A percentile compares a stretch with the other conserved stretches of the same genome.
These are phyloP conservation scores for Ailurus styani DNA, from an alignment of 2,113 vertebrate species.

Conservation along the genomic window DNA sequence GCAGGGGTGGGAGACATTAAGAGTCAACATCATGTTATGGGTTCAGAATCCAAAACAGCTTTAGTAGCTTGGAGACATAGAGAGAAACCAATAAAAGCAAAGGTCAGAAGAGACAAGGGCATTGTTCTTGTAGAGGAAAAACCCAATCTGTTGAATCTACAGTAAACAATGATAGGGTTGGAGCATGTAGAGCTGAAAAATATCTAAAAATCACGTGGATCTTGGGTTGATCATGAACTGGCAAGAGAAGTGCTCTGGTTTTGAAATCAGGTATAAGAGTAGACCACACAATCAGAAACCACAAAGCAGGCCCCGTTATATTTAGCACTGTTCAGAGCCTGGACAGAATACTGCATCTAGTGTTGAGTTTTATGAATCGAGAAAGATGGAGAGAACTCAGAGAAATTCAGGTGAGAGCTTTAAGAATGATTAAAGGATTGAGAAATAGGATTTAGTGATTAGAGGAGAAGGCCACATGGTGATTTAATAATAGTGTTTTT, in stretches of 20 bases:
- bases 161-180: not conserved
- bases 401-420: not conserved
- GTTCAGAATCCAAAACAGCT: not conserved
- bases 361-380: not conserved
- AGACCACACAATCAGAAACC: not conserved
- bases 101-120: not conserved
- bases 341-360: not conserved
- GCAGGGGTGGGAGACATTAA: not conserved
- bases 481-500: not conserved
- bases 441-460: not conserved
- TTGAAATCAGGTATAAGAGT: not conserved
- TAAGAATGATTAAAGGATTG: not conserved
- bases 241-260: not conserved
- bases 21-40: not conserved
- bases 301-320: not conserved
- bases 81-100: not conserved
- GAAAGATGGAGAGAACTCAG: not conserved
- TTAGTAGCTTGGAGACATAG: not conserved
- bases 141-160: not conserved
- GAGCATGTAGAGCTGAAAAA: not conserved
- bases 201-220: not conserved
- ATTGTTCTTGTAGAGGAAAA: not conserved
- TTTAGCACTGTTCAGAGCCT: not conserved
- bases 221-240: not conserved
- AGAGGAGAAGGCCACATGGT: not conserved